Conservation (phyloP, 2,797 vertebrate genomes). For the Chrysocyon brachyurus region DNA sequence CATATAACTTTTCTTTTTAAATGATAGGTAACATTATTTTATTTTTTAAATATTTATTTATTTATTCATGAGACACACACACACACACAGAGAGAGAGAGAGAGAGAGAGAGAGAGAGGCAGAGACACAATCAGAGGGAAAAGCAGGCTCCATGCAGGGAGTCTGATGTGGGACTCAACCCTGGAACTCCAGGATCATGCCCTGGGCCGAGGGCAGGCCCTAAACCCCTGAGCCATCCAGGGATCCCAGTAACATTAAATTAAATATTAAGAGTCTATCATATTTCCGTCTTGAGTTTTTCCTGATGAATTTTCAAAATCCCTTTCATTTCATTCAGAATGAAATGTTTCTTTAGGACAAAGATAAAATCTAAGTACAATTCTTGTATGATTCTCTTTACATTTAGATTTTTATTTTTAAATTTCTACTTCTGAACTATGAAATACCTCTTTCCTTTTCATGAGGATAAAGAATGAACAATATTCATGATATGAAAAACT, state of each 20-base stretch:
- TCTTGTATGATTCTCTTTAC: neutral
- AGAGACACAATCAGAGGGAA: no score
- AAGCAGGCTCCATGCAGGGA: no score
- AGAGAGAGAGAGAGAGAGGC: no score
- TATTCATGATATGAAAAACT: slow-evolving; percentile 27
- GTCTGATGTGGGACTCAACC: no score
- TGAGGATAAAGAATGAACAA: neutral
- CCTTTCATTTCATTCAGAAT: neutral
- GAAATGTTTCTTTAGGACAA: neutral
- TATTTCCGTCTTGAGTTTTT: neutral
- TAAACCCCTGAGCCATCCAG: no score
- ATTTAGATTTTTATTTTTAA: neutral
- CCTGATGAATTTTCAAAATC: slow-evolving; percentile 1
- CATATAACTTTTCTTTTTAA: neutral
- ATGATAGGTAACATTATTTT: neutral
- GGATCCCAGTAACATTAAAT: no score
- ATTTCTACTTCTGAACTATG: neutral
- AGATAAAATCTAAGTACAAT: neutral
- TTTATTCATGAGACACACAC: no score
- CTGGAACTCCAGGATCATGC: no score
- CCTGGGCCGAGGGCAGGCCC: no score
- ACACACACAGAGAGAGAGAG: no score
- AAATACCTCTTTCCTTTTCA: neutral
- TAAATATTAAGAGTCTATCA: neutral
- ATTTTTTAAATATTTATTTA: no score